Evolutionary conservation across 1,140 invertebrate species (phyloP), one percentile per base, ranked within the genome.

Genomic region (Neelides sp.): DNA sequence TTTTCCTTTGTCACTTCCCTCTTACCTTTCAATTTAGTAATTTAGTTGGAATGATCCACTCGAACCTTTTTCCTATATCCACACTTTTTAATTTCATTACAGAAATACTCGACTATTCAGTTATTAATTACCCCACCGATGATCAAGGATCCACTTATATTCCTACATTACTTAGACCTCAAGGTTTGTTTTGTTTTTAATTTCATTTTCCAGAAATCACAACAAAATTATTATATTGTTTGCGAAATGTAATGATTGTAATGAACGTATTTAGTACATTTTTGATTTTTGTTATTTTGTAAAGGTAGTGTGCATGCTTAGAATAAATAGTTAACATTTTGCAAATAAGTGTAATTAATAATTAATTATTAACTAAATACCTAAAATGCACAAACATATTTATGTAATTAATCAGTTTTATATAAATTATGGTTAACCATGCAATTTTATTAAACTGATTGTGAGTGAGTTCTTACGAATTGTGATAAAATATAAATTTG

Each of bases 91-190:
- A 45, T 44, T 61, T 47, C n/a, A n/a, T 79, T 79, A 68, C 78
- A 83, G 79, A 82, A 73, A 75, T 78, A 66, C 75, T 78, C 74
- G 78, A 82, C 73, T 80, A 79, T 76, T 80, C 75, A 71, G 74
- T 80, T 70, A 73, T 80, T 70, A 72, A 79, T 68, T 83, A 81
- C 71, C 81, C 82, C 62, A 83, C 81, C 65, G 80, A 84, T 74
- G 79, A 80, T 52, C 75, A 74, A 61, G 81, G 82, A 66, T 75
- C 73, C 52, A 75, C 78, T 59, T 73, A 77, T 66, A 74, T 79
- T 66, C 81, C 82, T 62, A 74, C 77, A 61, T 74, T 82, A 63
- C 71, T 79, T 64, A 76, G 75, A 66, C 75, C 78, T 57, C 77
- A 79, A 82, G 82, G 81, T 83, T 57, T 58, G 55, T 61, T 36